phyloP scores from a whole-genome alignment of 2,113 vertebrate genomes.

The Aplodontia rufa region DNA sequence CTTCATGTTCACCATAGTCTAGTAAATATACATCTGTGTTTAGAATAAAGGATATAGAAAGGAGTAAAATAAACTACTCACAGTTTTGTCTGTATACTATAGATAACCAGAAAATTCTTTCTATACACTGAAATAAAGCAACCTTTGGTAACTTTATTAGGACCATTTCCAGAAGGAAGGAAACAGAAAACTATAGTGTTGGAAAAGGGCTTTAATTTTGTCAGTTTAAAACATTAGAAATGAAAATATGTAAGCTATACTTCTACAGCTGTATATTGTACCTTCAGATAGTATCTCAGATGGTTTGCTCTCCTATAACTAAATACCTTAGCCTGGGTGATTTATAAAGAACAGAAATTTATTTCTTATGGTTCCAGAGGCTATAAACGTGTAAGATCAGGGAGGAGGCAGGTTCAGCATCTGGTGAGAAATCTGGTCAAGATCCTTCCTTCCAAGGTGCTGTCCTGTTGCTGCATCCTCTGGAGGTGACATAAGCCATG shows the following conservation, averaged over 20 bases:
- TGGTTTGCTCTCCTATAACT: neutral
- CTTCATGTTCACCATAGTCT: neutral
- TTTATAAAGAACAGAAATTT: neutral
- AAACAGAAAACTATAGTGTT: neutral
- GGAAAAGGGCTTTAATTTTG: neutral
- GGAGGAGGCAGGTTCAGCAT: neutral
- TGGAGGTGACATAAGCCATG: neutral
- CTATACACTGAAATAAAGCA: neutral
- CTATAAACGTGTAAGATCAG: neutral
- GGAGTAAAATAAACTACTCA: neutral
- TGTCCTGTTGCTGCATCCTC: neutral
- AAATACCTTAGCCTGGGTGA: neutral
- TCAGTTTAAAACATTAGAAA: neutral
- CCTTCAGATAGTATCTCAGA: neutral
- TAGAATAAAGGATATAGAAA: conserved; percentile 1
- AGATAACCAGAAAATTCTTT: conserved; percentile 32
- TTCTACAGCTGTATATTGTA: neutral
- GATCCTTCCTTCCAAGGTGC: no score
- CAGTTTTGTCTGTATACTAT: neutral
- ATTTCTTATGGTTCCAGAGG: neutral
- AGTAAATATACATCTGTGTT: neutral
- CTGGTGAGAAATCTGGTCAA: neutral
- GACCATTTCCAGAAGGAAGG: neutral
- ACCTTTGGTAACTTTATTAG: neutral
- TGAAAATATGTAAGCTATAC: neutral